A percentile compares a stretch with the other conserved stretches of the same genome.
phyloP scores from a whole-genome alignment of 2,888 invertebrate species.

The Choristoneura rosaceana region DNA sequence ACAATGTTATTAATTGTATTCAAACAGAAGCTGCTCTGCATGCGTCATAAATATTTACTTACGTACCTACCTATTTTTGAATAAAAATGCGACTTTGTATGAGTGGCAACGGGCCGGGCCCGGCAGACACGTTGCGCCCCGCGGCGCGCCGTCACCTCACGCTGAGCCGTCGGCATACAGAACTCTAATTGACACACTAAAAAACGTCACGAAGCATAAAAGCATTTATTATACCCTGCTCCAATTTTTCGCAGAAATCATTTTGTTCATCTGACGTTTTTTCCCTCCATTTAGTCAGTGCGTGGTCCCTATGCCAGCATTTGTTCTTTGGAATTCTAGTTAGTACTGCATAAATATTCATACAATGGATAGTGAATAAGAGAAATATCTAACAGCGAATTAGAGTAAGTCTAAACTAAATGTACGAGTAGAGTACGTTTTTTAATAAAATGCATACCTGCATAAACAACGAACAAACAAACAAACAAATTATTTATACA shows the following conservation, averaged over 20 bases:
- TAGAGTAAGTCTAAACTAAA: no score
- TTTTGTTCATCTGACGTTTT: slow-evolving; percentile 20
- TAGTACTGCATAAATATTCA: background rate
- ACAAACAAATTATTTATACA: no score
- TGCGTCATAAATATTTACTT: background rate
- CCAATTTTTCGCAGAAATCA: slow-evolving; percentile 43
- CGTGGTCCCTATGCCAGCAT: background rate
- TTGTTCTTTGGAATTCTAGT: background rate
- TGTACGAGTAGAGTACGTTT: no score
- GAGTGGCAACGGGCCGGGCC: slow-evolving; percentile 51
- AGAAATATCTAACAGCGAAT: no score
- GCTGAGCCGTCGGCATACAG: slow-evolving; percentile 79
- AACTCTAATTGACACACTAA: slow-evolving; percentile 84
- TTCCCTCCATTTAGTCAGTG: background rate
- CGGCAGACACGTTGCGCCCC: slow-evolving; percentile 45
- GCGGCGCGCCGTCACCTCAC: slow-evolving; percentile 62
- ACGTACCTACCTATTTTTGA: slow-evolving; percentile 2
- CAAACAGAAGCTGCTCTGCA: slow-evolving; percentile 7
- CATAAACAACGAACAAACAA: no score
- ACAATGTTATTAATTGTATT: background rate
- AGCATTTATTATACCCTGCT: slow-evolving; percentile 54
- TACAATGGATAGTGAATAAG: no score
- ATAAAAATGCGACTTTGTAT: slow-evolving; percentile 39
- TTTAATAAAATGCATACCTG: no score
- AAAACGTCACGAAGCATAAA: slow-evolving; percentile 71